Percentiles rank a stretch among this genome's conserved stretches.
Conservation (phyloP, 2,113 vertebrate genomes). For the Rallus limicola region DNA sequence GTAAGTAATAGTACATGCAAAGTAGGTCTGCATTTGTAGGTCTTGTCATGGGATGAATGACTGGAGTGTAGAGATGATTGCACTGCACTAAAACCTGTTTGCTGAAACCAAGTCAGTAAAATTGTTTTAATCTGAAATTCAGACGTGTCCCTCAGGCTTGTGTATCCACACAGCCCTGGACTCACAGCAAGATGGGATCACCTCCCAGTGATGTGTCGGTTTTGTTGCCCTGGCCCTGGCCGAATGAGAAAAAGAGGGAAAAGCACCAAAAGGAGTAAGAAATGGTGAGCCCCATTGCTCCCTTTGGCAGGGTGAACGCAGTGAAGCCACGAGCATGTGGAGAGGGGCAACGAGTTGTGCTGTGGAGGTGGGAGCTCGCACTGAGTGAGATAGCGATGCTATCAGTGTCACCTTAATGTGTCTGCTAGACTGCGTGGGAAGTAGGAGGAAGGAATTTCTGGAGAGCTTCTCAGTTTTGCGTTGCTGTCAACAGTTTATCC, state of each 20-base stretch:
- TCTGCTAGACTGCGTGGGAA: not conserved
- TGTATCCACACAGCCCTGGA: not conserved
- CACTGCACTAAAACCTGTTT: not conserved
- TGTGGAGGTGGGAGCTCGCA: accelerated
- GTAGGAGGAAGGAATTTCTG: not conserved
- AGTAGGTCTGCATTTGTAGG: not conserved
- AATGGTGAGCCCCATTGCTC: not conserved
- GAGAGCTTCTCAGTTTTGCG: too few species aligned
- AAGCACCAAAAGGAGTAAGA: not conserved
- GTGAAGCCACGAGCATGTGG: not conserved
- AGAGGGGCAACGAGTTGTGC: not conserved
- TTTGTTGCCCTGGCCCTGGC: not conserved
- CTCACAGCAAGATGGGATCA: not conserved
- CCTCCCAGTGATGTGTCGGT: accelerated
- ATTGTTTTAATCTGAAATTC: not conserved
- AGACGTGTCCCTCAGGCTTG: accelerated
- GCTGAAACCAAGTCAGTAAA: not conserved
- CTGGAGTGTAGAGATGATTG: not conserved
- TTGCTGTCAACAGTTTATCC: not conserved
- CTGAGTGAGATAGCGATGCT: accelerated
- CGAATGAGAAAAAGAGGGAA: not conserved
- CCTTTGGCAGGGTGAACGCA: too few species aligned
- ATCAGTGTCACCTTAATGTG: accelerated
- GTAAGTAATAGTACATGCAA: not conserved
- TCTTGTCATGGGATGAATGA: not conserved